Evolutionary conservation across 2,888 invertebrate species (phyloP), one percentile per base, ranked within the genome.

Genomic region (Salpingus planirostris): DNA sequence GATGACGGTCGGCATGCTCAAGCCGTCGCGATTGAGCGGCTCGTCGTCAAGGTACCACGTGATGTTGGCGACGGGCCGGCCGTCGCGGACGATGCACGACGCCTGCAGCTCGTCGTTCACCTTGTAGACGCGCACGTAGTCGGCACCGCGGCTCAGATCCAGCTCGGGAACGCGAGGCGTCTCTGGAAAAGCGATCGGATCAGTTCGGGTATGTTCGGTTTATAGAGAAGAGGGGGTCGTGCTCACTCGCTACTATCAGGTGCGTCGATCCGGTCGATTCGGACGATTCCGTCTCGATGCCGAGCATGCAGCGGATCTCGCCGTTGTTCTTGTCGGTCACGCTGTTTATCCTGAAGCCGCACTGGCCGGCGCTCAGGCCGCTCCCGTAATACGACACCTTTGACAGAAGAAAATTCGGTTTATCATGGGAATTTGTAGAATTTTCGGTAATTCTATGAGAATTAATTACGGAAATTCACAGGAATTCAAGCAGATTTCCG

Each of bases 21-120:
- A 60, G 4, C 70, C 55, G 27, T 30, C 37, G 1, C 46, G 68
- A 2, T 70, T 64, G 13, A 85, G 66, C 1, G 69, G 73, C 37
- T 76, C 72, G 24, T 79, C 74, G 47, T 78, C 80, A 25, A 86
- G 59, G 50, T 66, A 78, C 75, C 86, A 81, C n/a, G 73, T 70
- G 43, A 87, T 76, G 50, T 78, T 83, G 1, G 86, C 83, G 0
- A 78, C 76, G 0, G 87, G 87, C 49, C 84, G 67, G 3, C 83
- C 85, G 38, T 76, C 72, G 28, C 72, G 66, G 0, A 82, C 80
- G 21, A 71, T 62, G 59, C 87, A 87, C 37, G 72, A 73, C 1
- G 81, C 81, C 46, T 64, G 63, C 51, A 86, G 67, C 10, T 62
- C 62, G 11, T 78, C 78, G 2, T 76, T 77, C 29, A 78, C 76